phyloP scores from a whole-genome alignment of 2,113 vertebrate genomes.

The Siphamia tubifer region DNA sequence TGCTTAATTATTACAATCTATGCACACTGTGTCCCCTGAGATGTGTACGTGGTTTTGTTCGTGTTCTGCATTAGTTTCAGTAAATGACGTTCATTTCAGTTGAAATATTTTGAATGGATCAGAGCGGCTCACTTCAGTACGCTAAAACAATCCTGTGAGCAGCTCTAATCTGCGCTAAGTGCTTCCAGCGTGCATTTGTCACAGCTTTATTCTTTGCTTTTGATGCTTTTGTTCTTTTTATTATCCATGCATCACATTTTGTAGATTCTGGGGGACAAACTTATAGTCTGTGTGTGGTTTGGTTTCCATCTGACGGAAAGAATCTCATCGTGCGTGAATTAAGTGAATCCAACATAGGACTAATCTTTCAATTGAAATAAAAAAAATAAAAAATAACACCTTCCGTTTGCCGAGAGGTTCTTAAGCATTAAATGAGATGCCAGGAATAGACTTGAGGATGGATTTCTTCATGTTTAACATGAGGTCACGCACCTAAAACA shows the following conservation, averaged over 20 bases:
- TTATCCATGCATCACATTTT: background rate
- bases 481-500: constrained; percentile 31
- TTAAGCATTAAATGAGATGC: background rate
- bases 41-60: background rate
- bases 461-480: constrained; percentile 27
- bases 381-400: background rate
- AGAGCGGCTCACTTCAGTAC: background rate
- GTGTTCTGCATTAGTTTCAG: background rate
- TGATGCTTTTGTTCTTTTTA: background rate
- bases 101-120: background rate
- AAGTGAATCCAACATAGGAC: background rate
- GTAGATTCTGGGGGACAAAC: background rate
- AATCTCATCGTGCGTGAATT: background rate
- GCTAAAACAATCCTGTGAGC: background rate
- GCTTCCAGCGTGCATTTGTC: background rate
- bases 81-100: background rate
- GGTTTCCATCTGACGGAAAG: background rate
- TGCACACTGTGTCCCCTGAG: background rate
- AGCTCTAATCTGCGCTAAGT: background rate
- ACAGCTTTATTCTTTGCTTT: background rate
- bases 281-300: background rate
- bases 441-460: constrained; percentile 15
- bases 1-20: too few relatives aligned
- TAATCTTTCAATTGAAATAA: background rate
- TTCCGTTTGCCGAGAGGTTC: background rate